These are phyloP conservation scores for Oreochromis niloticus DNA, from an alignment of 2,113 vertebrate species.

Conservation along the genomic window DNA sequence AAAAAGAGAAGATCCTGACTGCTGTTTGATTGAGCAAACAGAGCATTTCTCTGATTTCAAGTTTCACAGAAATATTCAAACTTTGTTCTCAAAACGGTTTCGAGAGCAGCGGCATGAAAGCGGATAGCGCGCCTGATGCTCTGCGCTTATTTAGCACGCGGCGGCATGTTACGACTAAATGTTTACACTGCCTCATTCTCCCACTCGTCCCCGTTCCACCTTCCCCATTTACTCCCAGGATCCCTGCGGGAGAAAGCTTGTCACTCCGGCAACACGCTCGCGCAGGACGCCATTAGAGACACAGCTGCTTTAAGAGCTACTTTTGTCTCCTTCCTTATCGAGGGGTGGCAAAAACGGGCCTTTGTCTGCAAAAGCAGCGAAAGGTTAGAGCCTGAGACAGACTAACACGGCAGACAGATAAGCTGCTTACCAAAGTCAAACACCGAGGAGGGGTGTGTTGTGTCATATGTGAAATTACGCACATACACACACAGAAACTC, in stretches of 20 bases:
- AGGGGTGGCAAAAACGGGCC: conserved; percentile 44
- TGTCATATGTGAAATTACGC: conserved; percentile 49
- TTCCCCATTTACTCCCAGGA: conserved; percentile 39
- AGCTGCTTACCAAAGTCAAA: conserved; percentile 71
- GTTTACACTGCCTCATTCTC: conserved; percentile 49
- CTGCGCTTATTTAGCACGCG: neutral
- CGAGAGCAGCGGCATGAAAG: neutral
- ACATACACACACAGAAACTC: neutral
- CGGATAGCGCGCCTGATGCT: neutral
- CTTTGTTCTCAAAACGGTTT: neutral
- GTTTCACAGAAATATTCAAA: neutral
- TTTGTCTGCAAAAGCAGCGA: conserved; percentile 59
- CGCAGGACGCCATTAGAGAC: conserved; percentile 55
- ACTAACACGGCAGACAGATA: conserved; percentile 55
- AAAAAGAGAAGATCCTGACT: neutral
- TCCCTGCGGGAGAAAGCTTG: conserved; percentile 30
- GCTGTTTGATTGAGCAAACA: neutral
- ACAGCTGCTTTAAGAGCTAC: conserved; percentile 44
- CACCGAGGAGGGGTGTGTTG: conserved; percentile 55
- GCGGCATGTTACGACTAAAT: conserved; percentile 32
- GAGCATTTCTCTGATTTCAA: neutral
- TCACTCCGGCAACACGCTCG: conserved; percentile 55
- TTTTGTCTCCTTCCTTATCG: conserved; percentile 66
- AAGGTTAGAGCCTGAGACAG: conserved; percentile 66
- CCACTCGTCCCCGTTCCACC: conserved; percentile 19